phyloP scores from a whole-genome alignment of 2,888 invertebrate genomes.

The Drosophila trichaetosa region DNA sequence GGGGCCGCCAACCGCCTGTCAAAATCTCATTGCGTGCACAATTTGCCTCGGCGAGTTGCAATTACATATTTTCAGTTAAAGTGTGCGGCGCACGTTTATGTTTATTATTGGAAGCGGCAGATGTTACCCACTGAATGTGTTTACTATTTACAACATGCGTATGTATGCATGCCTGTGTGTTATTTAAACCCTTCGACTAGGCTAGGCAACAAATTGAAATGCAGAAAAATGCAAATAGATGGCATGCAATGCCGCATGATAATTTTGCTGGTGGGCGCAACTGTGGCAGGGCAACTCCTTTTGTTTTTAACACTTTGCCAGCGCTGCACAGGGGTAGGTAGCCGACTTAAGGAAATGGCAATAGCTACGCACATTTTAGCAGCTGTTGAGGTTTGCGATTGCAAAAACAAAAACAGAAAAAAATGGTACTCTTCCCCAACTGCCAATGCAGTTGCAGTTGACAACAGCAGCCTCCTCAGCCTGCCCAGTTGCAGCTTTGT shows the following conservation, averaged over 20 bases:
- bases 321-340: conserved; percentile 54
- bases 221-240: conserved; percentile 66
- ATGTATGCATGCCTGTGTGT: conserved; percentile 4
- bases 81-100: conserved; percentile 37
- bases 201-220: conserved; percentile 59
- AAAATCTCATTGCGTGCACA: conserved; percentile 65
- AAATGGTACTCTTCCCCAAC: conserved; percentile 6
- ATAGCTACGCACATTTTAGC: conserved; percentile 78
- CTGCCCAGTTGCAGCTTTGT: conserved; percentile 28
- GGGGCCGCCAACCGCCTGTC: conserved; percentile 53
- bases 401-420: conserved; percentile 41
- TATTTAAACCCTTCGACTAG: conserved; percentile 36
- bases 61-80: conserved; percentile 59
- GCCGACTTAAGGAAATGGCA: conserved; percentile 55
- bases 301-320: conserved; percentile 77
- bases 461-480: conserved; percentile 25
- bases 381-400: conserved; percentile 73
- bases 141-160: conserved; percentile 17
- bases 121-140: conserved; percentile 60
- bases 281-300: conserved; percentile 59
- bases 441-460: conserved; percentile 47
- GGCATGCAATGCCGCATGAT: conserved; percentile 69
- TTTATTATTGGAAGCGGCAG: conserved; percentile 51
- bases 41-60: conserved; percentile 59
- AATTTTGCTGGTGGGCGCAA: conserved; percentile 62